A percentile compares a stretch with the other conserved stretches of the same genome.
These are phyloP conservation scores for Pterophyllum scalare DNA, from an alignment of 2,113 vertebrate species.

Conservation along the genomic window DNA sequence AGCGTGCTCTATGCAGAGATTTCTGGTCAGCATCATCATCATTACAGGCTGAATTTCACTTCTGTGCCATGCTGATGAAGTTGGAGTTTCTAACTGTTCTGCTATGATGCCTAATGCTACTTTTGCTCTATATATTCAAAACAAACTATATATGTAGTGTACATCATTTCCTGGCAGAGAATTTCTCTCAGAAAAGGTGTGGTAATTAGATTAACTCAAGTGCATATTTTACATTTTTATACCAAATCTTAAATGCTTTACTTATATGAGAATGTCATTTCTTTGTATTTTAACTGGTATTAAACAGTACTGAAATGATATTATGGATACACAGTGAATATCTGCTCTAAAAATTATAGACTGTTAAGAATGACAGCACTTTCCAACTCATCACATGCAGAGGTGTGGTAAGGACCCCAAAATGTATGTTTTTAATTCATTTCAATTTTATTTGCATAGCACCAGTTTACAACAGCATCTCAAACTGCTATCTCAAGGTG, in stretches of 20 bases:
- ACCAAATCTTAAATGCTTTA: background rate
- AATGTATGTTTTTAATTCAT: too few relatives aligned
- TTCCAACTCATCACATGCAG: too few relatives aligned
- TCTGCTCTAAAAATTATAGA: background rate
- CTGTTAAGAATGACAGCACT: background rate
- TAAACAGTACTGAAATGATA: accelerated
- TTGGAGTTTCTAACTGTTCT: background rate
- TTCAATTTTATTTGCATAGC: too few relatives aligned
- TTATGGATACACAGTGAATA: background rate
- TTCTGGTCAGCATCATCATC: background rate
- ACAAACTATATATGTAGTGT: background rate
- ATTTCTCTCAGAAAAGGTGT: background rate
- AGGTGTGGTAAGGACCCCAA: background rate
- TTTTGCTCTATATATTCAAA: background rate
- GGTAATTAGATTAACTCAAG: background rate
- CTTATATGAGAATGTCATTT: background rate
- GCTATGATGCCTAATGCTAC: background rate
- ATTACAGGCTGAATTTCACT: background rate
- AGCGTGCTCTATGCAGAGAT: background rate
- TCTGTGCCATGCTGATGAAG: background rate
- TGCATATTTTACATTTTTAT: background rate
- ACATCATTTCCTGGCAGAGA: background rate
- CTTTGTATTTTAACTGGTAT: background rate
- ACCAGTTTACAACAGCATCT: too few relatives aligned
- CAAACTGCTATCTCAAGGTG: accelerated